These are phyloP conservation scores for Coreius guichenoti DNA, from an alignment of 2,797 vertebrate genomes.

Conservation along the genomic window DNA sequence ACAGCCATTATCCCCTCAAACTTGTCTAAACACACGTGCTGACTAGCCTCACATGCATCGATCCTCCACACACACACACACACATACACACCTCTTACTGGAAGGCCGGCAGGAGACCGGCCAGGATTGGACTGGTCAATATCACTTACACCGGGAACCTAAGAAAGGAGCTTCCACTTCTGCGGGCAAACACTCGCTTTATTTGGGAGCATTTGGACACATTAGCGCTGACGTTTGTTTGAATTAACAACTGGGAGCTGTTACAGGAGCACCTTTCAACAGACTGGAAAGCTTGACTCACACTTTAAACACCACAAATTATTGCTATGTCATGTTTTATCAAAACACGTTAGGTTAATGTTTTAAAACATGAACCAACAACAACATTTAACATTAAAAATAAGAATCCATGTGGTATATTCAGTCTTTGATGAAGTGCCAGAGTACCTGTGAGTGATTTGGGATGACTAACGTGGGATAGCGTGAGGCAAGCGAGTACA, in stretches of 20 bases:
- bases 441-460: conserved; percentile 55
- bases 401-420: conserved; percentile 13
- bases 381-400: background rate
- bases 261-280: conserved; percentile 40
- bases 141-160: conserved; percentile 61
- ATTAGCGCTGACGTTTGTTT: conserved; percentile 60
- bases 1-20: conserved; percentile 81
- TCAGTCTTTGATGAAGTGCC: conserved; percentile 12
- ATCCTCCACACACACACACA: conserved; percentile 66
- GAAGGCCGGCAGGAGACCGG: conserved; percentile 51
- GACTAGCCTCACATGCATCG: conserved; percentile 61
- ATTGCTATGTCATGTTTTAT: background rate
- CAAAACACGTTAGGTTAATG: background rate
- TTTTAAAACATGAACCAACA: background rate
- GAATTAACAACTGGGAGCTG: conserved; percentile 53
- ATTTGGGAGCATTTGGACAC: conserved; percentile 58
- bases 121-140: conserved; percentile 58
- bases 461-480: conserved; percentile 55
- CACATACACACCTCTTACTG: conserved; percentile 57
- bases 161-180: conserved; percentile 50
- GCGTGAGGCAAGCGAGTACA: conserved; percentile 51
- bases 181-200: conserved; percentile 60
- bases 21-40: conserved; percentile 67
- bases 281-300: conserved; percentile 31
- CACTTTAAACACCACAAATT: conserved; percentile 32